phyloP scores from a whole-genome alignment of 2,888 invertebrate genomes.

The Limnephilus marmoratus region DNA sequence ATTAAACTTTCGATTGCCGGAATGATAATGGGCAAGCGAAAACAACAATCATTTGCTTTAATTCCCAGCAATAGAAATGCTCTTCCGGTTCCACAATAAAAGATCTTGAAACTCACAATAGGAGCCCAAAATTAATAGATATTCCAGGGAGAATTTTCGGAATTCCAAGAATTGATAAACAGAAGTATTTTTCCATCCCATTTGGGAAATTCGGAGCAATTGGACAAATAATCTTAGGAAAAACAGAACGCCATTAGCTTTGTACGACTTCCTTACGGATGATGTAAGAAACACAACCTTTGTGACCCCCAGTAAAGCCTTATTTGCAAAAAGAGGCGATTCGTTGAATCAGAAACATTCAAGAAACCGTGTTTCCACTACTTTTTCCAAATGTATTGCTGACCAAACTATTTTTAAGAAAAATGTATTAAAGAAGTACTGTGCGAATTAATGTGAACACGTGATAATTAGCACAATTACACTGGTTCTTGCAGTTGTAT shows the following conservation, averaged over 20 bases:
- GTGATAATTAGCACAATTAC: too few species aligned
- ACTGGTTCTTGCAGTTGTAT: too few species aligned
- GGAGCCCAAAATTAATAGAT: neutral
- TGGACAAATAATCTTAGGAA: neutral
- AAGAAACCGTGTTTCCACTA: neutral
- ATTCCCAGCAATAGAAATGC: neutral
- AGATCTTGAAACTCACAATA: neutral
- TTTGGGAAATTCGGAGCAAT: neutral
- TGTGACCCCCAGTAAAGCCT: neutral
- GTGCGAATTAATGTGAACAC: too few species aligned
- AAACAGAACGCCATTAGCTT: neutral
- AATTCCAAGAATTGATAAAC: neutral
- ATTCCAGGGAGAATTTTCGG: neutral
- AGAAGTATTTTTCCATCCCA: neutral
- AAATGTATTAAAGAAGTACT: too few species aligned
- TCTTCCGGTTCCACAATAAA: neutral
- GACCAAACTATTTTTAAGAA: neutral
- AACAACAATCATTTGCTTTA: slow-evolving; percentile 2
- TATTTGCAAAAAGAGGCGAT: neutral
- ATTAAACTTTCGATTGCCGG: neutral
- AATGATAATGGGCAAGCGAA: neutral
- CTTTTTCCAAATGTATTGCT: neutral
- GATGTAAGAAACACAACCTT: neutral
- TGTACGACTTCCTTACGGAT: neutral
- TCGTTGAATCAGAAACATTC: neutral